Evolutionary conservation across 2,113 vertebrate species (phyloP).

Genomic region (Hypocryptadius cinnamomeus): DNA sequence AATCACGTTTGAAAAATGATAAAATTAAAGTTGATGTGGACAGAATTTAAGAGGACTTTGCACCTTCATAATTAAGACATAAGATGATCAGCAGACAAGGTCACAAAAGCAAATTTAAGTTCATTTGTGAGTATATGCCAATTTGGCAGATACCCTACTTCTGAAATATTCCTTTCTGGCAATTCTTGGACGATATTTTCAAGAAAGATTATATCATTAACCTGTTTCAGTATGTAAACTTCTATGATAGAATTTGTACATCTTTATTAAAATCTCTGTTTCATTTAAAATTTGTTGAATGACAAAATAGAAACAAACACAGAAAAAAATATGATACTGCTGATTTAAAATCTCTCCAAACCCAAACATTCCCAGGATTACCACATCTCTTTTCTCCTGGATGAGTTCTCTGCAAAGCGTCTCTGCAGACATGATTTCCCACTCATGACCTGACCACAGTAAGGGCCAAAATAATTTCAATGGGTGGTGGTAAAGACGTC

Average conservation of each 20-base stretch:
- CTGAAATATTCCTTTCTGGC: neutral
- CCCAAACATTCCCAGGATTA: neutral
- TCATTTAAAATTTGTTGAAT: neutral
- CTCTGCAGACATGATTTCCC: neutral
- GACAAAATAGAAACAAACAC: neutral
- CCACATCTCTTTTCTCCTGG: neutral
- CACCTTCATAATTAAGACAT: neutral
- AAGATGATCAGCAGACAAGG: neutral
- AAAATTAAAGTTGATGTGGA: neutral
- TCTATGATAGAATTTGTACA: neutral
- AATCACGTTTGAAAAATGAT: neutral
- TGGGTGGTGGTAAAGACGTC: neutral
- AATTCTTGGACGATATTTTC: neutral
- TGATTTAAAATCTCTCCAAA: neutral
- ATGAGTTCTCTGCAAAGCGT: neutral
- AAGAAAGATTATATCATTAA: neutral
- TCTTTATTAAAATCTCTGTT: neutral
- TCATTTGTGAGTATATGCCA: neutral
- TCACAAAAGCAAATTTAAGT: neutral
- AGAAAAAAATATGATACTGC: neutral
- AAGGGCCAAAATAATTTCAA: neutral
- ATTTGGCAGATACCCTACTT: neutral
- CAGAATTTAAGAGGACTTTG: slow-evolving; percentile 1
- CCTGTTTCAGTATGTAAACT: neutral
- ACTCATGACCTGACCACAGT: neutral